A percentile compares a stretch with the other conserved stretches of the same genome.
These are phyloP conservation scores for Philopedon plagiatum DNA, from an alignment of 2,888 invertebrate genomes.

Conservation along the genomic window DNA sequence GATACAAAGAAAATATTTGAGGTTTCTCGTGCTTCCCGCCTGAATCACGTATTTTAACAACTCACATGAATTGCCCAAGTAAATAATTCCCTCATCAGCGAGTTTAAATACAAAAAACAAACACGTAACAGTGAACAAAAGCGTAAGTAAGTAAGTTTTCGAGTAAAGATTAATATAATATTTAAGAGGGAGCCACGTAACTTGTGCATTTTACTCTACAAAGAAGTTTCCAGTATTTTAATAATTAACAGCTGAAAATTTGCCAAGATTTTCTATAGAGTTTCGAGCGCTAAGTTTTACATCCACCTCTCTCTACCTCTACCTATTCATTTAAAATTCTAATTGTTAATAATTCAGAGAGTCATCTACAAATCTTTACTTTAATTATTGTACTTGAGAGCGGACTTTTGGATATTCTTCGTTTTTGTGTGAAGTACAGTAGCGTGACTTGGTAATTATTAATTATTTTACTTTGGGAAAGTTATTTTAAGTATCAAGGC, in stretches of 20 bases:
- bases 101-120: slow-evolving; percentile 4
- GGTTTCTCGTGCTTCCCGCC: too few relatives aligned
- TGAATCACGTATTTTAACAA: too few relatives aligned
- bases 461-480: slow-evolving; percentile 14
- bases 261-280: slow-evolving; percentile 26
- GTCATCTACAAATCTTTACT: slow-evolving; percentile 49
- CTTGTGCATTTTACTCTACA: slow-evolving; percentile 27
- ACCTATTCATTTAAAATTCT: slow-evolving; percentile 44
- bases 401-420: slow-evolving; percentile 11
- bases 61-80: too few relatives aligned
- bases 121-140: slow-evolving; percentile 7
- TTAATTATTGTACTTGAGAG: slow-evolving; percentile 42
- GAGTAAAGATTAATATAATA: slow-evolving; percentile 35
- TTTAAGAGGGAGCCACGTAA: slow-evolving; percentile 24
- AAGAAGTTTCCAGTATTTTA: slow-evolving; percentile 36
- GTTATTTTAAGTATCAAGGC: not conserved
- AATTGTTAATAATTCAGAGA: slow-evolving; percentile 43
- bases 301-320: slow-evolving; percentile 27
- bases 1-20: too few relatives aligned
- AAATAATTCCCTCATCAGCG: slow-evolving; percentile 9
- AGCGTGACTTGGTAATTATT: slow-evolving; percentile 24
- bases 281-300: slow-evolving; percentile 21
- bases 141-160: slow-evolving; percentile 11
- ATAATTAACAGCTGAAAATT: slow-evolving; percentile 37
- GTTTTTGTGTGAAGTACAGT: slow-evolving; percentile 13